These are phyloP conservation scores for Macaca mulatta DNA, from an alignment of 2,113 vertebrate species.

Conservation along the genomic window DNA sequence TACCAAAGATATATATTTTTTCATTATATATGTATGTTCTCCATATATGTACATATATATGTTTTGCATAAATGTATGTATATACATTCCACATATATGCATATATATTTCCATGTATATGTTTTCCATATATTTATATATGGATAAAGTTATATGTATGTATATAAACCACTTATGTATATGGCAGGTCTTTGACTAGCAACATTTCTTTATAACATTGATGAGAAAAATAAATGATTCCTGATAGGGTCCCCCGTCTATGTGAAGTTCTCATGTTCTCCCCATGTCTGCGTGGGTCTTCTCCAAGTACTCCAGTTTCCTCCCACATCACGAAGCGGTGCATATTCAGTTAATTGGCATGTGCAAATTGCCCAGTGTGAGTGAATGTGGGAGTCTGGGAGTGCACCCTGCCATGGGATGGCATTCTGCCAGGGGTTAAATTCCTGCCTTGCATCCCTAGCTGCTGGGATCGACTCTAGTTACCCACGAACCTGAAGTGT, in stretches of 20 bases:
- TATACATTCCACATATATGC: neutral
- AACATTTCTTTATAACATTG: neutral
- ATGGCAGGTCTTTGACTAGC: neutral
- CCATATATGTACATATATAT: too few species aligned
- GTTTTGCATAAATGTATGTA: neutral
- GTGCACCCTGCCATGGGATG: neutral
- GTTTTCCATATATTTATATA: neutral
- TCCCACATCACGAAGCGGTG: neutral
- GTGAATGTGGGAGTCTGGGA: neutral
- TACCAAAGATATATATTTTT: too few species aligned
- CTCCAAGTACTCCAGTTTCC: neutral
- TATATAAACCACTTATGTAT: neutral
- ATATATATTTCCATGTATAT: too few species aligned
- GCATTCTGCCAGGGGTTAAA: neutral
- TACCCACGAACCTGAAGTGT: neutral
- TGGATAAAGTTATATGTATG: too few species aligned
- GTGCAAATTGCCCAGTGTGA: neutral
- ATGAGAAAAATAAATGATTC: neutral
- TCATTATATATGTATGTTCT: too few species aligned
- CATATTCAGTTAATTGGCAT: neutral
- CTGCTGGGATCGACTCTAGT: neutral
- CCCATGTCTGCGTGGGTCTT: neutral
- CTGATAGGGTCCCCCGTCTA: neutral
- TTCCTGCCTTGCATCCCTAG: neutral
- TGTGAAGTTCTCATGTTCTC: neutral